Conservation (phyloP, 2,113 vertebrate species). For the Ailuropoda melanoleuca region DNA sequence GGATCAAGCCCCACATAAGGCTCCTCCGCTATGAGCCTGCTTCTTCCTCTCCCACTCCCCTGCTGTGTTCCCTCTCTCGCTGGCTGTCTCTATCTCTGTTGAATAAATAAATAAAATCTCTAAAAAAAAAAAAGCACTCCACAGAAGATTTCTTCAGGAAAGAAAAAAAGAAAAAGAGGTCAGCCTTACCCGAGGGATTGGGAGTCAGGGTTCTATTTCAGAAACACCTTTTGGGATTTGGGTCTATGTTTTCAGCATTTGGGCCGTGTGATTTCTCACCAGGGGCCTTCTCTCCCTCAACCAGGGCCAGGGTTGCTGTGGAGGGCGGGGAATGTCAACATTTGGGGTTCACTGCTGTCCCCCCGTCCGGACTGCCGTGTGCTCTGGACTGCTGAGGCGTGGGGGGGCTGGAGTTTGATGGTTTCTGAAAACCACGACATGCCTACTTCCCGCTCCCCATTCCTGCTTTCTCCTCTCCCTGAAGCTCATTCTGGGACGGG, state of each 20-base stretch:
- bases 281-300: not conserved
- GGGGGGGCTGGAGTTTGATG: not conserved
- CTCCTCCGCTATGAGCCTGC: too few relatives aligned
- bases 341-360: not conserved
- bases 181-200: not conserved
- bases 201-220: not conserved
- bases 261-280: not conserved
- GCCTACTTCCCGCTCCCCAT: not conserved
- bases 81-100: too few relatives aligned
- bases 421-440: conserved; percentile 41
- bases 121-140: not conserved
- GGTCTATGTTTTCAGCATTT: not conserved
- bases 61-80: too few relatives aligned
- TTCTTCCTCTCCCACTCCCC: too few relatives aligned
- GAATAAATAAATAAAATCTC: too few relatives aligned
- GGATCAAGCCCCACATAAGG: too few relatives aligned
- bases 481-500: not conserved
- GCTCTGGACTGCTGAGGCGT: not conserved
- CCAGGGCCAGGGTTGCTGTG: not conserved
- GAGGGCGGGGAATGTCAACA: not conserved
- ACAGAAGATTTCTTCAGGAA: not conserved
- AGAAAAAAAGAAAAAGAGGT: not conserved
- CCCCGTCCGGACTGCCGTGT: not conserved
- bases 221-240: not conserved
- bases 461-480: conserved; percentile 62